Evolutionary conservation across 2,113 vertebrate genomes (phyloP).

Genomic region (Patagioenas fasciata): DNA sequence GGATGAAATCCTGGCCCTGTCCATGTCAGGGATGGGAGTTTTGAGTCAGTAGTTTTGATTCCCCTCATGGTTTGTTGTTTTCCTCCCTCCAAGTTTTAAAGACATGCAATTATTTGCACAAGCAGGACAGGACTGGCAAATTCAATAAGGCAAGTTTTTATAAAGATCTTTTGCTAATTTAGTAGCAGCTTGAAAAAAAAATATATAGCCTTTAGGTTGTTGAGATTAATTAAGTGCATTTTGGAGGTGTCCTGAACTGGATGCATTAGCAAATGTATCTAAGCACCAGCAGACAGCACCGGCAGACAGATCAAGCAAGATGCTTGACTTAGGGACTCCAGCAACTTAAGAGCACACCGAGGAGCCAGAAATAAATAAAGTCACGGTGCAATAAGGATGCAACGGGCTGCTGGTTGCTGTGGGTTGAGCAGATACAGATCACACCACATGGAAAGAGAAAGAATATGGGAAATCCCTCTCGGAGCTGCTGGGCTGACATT

Average conservation of each 20-base stretch:
- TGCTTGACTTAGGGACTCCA: not conserved
- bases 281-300: not conserved
- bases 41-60: slow-evolving; percentile 26
- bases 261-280: slow-evolving; percentile 4
- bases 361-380: not conserved
- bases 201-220: not conserved
- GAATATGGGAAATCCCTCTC: not conserved
- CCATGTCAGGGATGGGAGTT: not conserved
- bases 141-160: slow-evolving; percentile 30
- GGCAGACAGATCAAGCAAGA: not conserved
- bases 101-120: not conserved
- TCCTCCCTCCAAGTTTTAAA: not conserved
- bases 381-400: not conserved
- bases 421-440: not conserved
- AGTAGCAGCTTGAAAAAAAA: not conserved
- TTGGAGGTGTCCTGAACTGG: not conserved
- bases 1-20: not conserved
- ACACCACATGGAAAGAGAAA: not conserved
- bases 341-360: not conserved
- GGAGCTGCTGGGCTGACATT: slow-evolving; percentile 4
- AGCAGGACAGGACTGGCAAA: not conserved
- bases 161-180: slow-evolving; percentile 29
- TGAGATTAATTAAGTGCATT: slow-evolving; percentile 15
- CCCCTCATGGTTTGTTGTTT: not conserved
- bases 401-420: not conserved